Evolutionary conservation across 64 coral and sea anemone species (phyloP).

Genomic region (Stylophora pistillata): DNA sequence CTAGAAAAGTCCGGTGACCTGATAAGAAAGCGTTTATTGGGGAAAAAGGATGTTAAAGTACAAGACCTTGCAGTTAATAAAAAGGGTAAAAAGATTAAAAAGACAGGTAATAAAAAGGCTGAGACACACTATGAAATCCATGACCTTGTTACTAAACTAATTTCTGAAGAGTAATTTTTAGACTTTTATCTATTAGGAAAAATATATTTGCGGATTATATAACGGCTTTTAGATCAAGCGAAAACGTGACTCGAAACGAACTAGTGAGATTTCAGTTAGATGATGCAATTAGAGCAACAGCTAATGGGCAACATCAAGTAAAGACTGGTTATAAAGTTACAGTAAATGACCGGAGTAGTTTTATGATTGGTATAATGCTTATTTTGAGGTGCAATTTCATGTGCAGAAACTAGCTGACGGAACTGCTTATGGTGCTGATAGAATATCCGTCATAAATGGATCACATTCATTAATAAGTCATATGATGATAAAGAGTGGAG

Average conservation of each 20-base stretch:
- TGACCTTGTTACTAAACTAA: no score
- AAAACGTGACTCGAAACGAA: no score
- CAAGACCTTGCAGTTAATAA: not conserved
- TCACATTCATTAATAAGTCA: not conserved
- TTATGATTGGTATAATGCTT: no score
- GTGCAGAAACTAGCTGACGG: not conserved
- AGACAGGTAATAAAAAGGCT: no score
- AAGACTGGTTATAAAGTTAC: no score
- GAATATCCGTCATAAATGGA: not conserved
- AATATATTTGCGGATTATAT: no score
- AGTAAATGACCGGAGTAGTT: no score
- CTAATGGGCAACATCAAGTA: not conserved
- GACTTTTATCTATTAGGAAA: no score
- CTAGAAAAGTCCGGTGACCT: not conserved
- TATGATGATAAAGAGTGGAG: not conserved
- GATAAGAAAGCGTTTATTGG: no score
- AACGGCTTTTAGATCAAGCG: no score
- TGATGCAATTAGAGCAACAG: not conserved
- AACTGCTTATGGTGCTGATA: not conserved
- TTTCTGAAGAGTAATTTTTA: no score
- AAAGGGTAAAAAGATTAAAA: not conserved
- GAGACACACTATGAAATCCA: no score
- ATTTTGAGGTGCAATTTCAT: slow-evolving; percentile 10
- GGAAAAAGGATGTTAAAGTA: not conserved
- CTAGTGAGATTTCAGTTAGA: not conserved